A percentile compares a stretch with the other conserved stretches of the same genome.
Conservation (phyloP, 2,113 vertebrate species). For the Pandion haliaetus region DNA sequence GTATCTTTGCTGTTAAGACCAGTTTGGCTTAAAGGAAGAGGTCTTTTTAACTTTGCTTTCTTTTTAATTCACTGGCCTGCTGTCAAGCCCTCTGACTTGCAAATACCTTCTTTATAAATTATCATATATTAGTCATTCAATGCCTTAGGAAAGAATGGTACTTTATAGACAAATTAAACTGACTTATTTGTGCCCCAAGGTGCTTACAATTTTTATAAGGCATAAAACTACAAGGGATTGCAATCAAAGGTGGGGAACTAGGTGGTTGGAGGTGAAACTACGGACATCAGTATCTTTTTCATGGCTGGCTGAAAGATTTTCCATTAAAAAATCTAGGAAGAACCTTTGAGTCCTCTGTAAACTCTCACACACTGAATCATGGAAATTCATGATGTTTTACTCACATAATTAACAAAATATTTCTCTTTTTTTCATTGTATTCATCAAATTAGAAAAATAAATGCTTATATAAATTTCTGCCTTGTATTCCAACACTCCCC, state of each 20-base stretch:
- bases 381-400: background rate
- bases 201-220: conserved; percentile 11
- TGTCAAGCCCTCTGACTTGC: background rate
- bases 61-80: background rate
- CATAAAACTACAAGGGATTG: background rate
- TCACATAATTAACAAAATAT: background rate
- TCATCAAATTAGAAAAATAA: background rate
- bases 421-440: background rate
- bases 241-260: background rate
- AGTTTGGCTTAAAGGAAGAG: background rate
- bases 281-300: background rate
- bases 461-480: background rate
- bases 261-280: background rate
- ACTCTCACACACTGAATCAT: background rate
- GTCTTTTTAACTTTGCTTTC: background rate
- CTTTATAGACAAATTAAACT: conserved; percentile 1
- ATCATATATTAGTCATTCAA: background rate
- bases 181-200: background rate
- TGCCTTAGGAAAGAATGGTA: background rate
- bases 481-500: background rate
- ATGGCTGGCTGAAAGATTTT: background rate
- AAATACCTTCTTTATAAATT: background rate
- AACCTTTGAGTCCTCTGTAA: background rate
- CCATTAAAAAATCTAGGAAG: background rate
- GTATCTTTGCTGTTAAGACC: background rate